Evolutionary conservation across 2,888 invertebrate species (phyloP).

Genomic region (Synergus japonicus): DNA sequence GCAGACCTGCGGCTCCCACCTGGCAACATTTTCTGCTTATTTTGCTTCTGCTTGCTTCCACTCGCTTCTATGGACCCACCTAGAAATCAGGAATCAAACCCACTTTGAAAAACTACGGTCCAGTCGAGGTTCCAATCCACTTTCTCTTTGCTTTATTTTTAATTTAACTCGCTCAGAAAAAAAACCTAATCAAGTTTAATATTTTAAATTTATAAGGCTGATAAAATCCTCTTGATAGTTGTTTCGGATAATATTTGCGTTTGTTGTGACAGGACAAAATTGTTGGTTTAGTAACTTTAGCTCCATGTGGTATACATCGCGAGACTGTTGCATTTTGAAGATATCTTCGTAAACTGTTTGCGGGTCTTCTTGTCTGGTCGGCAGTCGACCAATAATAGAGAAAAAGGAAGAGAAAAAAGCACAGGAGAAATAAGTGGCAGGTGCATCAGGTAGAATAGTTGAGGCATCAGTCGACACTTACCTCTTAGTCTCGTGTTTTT

Average conservation of each 20-base stretch:
- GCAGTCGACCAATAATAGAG: not conserved
- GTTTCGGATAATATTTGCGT: not conserved
- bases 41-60: slow-evolving; percentile 46
- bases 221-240: too few species aligned
- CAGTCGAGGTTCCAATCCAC: not conserved
- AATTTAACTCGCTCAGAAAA: not conserved
- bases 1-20: slow-evolving; percentile 53
- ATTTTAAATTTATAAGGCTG: too few species aligned
- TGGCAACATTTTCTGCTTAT: slow-evolving; percentile 51
- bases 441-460: slow-evolving; percentile 28
- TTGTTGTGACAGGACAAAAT: not conserved
- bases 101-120: not conserved
- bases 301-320: not conserved
- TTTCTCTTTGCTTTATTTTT: not conserved
- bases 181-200: too few species aligned
- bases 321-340: not conserved
- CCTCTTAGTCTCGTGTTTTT: not conserved
- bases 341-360: not conserved
- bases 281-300: not conserved
- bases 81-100: not conserved
- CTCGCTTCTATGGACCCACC: slow-evolving; percentile 43
- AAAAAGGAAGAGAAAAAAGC: not conserved
- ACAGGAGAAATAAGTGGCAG: slow-evolving; percentile 14
- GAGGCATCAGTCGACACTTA: not conserved
- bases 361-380: not conserved